Base-by-base conservation (phyloP, 2,888 invertebrate species). In the Pheosia tremula region DNA sequence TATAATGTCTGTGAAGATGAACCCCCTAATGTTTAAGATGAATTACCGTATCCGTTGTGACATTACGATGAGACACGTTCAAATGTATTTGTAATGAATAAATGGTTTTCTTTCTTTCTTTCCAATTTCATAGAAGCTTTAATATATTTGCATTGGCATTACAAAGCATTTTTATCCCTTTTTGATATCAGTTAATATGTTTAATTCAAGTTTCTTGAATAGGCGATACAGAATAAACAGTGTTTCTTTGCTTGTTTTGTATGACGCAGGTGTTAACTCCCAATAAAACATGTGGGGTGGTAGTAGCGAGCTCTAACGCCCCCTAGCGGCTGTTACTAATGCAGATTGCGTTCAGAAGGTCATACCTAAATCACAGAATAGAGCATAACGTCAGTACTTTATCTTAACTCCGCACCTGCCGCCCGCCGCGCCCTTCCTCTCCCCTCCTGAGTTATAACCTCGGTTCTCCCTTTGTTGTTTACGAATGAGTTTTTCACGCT, bases 321-420 rank as follows among this genome's bases (percentile, higher is more conserved):
- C 83, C 71, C 69, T 70, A 62, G 66, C 68, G 78, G 77, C 76
- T 79, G 83, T 87, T 86, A 85, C 85, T 89, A 89, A 89, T 87
- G 89, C 88, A 89, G 89, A 90, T 89, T 90, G 88, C 85, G 88
- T 88, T 87, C 85, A 85, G 83, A 85, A 88, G 90, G 89, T 89
- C 90, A 88, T 88, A 87, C 89, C 91, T 91, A 91, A 92, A 92
- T 91, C 91, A 89, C 87, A 78, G 89, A 79, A 84, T 86, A 84
- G 84, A 85, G 84, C 83, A 86, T 85, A 86, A 86, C 88, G 89
- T 85, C 86, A 87, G 88, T 85, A 87, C 85, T 89, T 90, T 91
- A 89, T 91, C 89, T 88, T 84, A 83, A 86, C 84, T 87, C 88
- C 85, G 82, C 91, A 90, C 90, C 90, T 90, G 89, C 81, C 73